Evolutionary conservation across 2,113 vertebrate genomes (phyloP).

Genomic region (Onychorhynchus coronatus): DNA sequence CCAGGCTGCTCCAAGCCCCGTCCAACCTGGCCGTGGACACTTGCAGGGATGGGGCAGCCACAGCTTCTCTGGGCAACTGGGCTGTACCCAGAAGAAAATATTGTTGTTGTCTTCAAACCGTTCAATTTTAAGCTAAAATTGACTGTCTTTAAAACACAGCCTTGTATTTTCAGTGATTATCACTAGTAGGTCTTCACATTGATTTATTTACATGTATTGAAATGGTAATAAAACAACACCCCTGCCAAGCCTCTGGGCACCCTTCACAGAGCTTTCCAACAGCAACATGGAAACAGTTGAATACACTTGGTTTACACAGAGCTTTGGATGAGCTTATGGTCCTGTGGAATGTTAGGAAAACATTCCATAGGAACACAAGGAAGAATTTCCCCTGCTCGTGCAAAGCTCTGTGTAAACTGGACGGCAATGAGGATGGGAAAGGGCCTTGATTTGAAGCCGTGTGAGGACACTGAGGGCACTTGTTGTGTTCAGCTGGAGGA

Average conservation of each 20-base stretch:
- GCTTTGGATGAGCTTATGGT: not conserved
- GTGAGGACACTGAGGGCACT: no score
- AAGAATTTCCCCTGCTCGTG: no score
- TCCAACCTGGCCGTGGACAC: not conserved
- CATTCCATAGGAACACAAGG: no score
- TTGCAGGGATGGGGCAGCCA: not conserved
- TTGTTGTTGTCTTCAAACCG: not conserved
- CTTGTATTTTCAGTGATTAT: slow-evolving; percentile 27
- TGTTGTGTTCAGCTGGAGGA: not conserved
- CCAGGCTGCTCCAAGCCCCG: not conserved
- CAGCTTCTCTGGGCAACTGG: not conserved
- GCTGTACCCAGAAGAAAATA: not conserved
- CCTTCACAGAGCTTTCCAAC: not conserved
- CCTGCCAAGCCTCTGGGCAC: not conserved
- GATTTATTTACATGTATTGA: slow-evolving; percentile 3
- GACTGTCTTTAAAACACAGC: not conserved
- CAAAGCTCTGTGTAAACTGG: no score
- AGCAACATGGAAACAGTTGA: not conserved
- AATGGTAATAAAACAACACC: not conserved
- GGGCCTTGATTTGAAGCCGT: no score
- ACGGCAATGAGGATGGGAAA: no score
- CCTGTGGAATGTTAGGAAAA: not conserved
- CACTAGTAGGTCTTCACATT: slow-evolving; percentile 18
- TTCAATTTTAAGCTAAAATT: not conserved
- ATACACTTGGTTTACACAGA: not conserved